Conservation (phyloP, 2,113 vertebrate genomes). For the Antechinus flavipes region DNA sequence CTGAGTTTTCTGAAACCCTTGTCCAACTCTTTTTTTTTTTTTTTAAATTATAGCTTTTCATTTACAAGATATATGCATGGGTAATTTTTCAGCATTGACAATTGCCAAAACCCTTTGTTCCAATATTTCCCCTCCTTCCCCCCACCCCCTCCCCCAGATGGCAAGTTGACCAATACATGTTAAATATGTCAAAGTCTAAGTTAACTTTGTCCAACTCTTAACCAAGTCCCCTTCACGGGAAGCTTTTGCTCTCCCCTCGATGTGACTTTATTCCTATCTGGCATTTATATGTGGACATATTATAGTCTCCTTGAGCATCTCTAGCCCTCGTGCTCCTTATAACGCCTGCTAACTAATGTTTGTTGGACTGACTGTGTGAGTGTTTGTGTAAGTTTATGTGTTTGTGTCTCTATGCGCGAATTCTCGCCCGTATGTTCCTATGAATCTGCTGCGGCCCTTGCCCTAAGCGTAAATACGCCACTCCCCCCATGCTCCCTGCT, state of each 20-base stretch:
- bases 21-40: background rate
- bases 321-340: background rate
- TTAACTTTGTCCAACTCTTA: background rate
- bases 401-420: background rate
- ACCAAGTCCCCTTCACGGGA: background rate
- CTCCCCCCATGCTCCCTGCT: background rate
- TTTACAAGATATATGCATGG: too few relatives aligned
- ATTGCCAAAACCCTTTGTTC: too few relatives aligned
- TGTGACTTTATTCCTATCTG: background rate
- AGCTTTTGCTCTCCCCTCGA: background rate
- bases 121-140: too few relatives aligned
- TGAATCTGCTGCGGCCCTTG: background rate
- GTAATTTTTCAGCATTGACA: too few relatives aligned
- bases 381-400: background rate
- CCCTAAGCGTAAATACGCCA: background rate
- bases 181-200: too few relatives aligned
- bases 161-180: too few relatives aligned
- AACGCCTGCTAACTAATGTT: background rate
- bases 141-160: too few relatives aligned
- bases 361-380: background rate
- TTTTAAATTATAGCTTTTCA: too few relatives aligned
- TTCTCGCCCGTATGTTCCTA: background rate
- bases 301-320: background rate
- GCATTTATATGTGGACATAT: background rate
- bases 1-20: background rate